These are phyloP conservation scores for Enteromius paludinosus DNA, from an alignment of 2,797 vertebrate species.

Conservation along the genomic window DNA sequence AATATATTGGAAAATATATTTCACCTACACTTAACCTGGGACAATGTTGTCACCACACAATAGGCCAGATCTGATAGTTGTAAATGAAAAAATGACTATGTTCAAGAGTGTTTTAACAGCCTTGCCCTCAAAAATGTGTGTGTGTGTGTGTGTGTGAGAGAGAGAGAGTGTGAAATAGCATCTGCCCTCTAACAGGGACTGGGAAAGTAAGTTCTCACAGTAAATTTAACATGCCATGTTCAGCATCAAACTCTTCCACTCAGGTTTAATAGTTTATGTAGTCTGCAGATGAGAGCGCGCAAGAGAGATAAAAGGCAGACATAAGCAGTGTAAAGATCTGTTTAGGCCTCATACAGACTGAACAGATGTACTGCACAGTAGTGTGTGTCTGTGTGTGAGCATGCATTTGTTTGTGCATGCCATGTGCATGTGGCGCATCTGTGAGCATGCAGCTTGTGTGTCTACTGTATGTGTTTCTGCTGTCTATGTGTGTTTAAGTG, in stretches of 20 bases:
- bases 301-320: constrained; percentile 27
- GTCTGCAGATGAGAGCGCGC: background rate
- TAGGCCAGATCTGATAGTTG: background rate
- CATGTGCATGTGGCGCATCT: constrained; percentile 60
- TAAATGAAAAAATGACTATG: background rate
- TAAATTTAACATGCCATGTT: constrained; percentile 64
- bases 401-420: constrained; percentile 34
- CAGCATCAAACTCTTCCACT: constrained; percentile 44
- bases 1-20: no score
- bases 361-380: constrained; percentile 25
- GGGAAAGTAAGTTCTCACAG: constrained; percentile 56
- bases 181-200: constrained; percentile 41
- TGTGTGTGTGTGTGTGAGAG: constrained; percentile 3
- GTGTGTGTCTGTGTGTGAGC: constrained; percentile 39
- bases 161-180: constrained; percentile 24
- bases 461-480: constrained; percentile 20
- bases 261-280: constrained; percentile 64
- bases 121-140: constrained; percentile 37
- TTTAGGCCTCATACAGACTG: constrained; percentile 16
- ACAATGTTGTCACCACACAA: background rate
- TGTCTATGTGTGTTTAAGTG: constrained; percentile 46
- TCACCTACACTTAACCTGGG: no score
- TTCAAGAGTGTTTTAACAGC: background rate
- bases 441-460: constrained; percentile 50
- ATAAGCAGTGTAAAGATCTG: constrained; percentile 23